phyloP scores from a whole-genome alignment of 2,113 vertebrate genomes.

The Larimichthys polyactis region DNA sequence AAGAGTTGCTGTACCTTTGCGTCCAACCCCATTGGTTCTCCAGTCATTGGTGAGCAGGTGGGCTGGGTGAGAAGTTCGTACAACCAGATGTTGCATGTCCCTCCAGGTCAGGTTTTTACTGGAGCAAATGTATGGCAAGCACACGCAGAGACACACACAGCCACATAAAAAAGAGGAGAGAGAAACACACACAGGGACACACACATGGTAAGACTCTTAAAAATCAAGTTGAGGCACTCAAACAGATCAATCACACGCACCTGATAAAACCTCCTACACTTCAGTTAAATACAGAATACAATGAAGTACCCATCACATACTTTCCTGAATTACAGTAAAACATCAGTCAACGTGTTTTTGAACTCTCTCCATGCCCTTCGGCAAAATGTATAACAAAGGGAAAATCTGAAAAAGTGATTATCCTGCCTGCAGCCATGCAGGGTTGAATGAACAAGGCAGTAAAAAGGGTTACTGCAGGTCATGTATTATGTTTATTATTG shows the following conservation, averaged over 20 bases:
- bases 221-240: conserved; percentile 23
- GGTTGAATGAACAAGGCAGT: conserved; percentile 2
- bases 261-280: conserved; percentile 19
- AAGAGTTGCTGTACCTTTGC: conserved; percentile 87
- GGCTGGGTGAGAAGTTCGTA: conserved; percentile 92
- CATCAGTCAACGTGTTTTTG: conserved; percentile 21
- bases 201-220: conserved; percentile 22
- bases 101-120: conserved; percentile 98
- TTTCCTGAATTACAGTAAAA: conserved; percentile 7
- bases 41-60: conserved; percentile 95
- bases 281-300: conserved; percentile 47
- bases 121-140: conserved; percentile 21
- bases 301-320: conserved; percentile 3
- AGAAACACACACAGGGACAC: conserved; percentile 29
- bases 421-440: conserved; percentile 1
- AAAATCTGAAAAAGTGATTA: conserved; percentile 10
- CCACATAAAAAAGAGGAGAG: background rate
- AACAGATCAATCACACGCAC: conserved; percentile 41
- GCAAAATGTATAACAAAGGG: conserved; percentile 29
- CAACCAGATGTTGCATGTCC: conserved; percentile 98
- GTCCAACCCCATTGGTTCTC: conserved; percentile 95
- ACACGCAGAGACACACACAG: conserved; percentile 24
- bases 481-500: conserved; percentile 7
- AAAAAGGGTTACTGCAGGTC: conserved; percentile 22
- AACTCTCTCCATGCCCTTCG: conserved; percentile 27